Evolutionary conservation across 2,113 vertebrate species (phyloP).

Genomic region (Psilopogon haemacephalus): DNA sequence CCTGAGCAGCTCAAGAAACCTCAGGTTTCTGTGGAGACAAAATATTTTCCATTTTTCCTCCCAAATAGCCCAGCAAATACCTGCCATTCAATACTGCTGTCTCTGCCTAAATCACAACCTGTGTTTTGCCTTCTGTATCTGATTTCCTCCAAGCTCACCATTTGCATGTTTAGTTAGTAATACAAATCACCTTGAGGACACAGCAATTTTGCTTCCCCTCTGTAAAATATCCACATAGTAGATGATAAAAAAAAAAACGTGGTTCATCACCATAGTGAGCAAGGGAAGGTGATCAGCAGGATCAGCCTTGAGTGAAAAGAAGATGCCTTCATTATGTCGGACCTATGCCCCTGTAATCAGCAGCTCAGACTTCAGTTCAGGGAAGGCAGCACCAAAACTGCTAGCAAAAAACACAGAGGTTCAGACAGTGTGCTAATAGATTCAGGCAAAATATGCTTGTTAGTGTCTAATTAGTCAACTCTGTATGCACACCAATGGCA

Average conservation of each 20-base stretch:
- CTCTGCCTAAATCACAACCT: not conserved
- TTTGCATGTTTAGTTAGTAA: not conserved
- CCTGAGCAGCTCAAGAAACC: not conserved
- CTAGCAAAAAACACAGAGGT: not conserved
- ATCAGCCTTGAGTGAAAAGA: slow-evolving; percentile 9
- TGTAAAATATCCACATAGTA: not conserved
- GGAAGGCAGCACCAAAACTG: slow-evolving; percentile 16
- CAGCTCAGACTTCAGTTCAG: not conserved
- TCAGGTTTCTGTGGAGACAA: not conserved
- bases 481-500: not conserved
- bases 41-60: not conserved
- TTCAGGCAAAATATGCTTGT: slow-evolving; percentile 60
- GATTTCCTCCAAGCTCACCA: not conserved
- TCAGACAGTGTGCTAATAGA: slow-evolving; percentile 40
- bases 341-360: slow-evolving; percentile 17
- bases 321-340: slow-evolving; percentile 42
- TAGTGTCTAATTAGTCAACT: slow-evolving; percentile 66
- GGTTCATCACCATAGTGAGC: not conserved
- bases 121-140: not conserved
- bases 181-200: not conserved
- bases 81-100: not conserved
- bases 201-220: not conserved
- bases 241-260: not conserved
- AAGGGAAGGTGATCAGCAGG: not conserved
- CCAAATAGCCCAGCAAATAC: not conserved